phyloP scores from a whole-genome alignment of 2,797 vertebrate genomes.

The Acrocephalus scirpaceus region DNA sequence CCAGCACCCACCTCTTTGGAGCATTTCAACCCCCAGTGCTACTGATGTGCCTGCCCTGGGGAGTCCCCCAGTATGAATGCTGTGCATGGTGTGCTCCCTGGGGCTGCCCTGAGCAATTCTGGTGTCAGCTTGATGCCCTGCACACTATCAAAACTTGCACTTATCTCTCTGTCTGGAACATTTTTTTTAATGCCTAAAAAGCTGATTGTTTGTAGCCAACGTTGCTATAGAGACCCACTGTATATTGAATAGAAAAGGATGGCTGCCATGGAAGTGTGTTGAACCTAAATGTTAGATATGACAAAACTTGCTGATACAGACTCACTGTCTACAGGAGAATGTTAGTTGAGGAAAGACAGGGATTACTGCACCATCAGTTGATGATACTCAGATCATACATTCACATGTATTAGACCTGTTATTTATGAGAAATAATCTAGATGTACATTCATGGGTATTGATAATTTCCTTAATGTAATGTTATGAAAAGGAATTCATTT shows the following conservation, averaged over 20 bases:
- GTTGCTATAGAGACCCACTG: not conserved
- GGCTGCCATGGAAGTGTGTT: not conserved
- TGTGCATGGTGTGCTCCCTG: not conserved
- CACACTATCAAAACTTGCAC: not conserved
- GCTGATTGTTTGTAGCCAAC: not conserved
- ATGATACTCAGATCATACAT: not conserved
- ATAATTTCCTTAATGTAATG: not conserved
- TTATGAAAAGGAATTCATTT: not conserved
- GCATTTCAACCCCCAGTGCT: not conserved
- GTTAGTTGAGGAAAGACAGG: not conserved
- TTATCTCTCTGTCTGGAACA: not conserved
- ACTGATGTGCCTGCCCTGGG: not conserved
- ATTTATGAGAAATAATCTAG: not conserved
- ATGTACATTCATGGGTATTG: not conserved
- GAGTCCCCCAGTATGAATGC: not conserved
- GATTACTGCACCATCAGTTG: not conserved
- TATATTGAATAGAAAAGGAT: not conserved
- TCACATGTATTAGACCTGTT: not conserved
- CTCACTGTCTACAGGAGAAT: not conserved
- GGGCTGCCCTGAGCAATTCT: not conserved
- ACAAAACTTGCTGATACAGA: not conserved
- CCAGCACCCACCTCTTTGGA: not conserved
- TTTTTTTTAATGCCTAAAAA: not conserved
- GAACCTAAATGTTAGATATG: not conserved
- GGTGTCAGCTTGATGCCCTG: not conserved